phyloP scores from a whole-genome alignment of 2,797 vertebrate species.

The Leptatherina wallacei region DNA sequence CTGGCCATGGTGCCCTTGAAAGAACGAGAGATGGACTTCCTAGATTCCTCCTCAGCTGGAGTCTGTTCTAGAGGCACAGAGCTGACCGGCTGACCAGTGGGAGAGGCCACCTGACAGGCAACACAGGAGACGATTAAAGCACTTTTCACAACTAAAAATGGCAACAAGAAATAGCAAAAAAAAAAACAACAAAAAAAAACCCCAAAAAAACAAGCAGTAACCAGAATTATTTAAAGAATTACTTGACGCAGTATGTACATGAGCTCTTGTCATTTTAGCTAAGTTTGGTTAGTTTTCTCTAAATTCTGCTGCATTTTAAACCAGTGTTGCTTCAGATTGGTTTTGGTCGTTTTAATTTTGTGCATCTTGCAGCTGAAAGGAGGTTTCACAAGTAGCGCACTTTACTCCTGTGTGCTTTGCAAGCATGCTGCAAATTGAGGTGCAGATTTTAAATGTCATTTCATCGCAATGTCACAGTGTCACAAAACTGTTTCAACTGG shows the following conservation, averaged over 20 bases:
- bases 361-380: background rate
- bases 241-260: background rate
- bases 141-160: background rate
- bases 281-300: background rate
- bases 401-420: conserved; percentile 6
- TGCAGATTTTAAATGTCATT: background rate
- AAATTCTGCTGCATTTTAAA: background rate
- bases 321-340: background rate
- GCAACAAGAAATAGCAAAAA: background rate
- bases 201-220: background rate
- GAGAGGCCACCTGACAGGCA: conserved; percentile 76
- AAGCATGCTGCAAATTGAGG: conserved; percentile 1
- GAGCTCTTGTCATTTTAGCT: background rate
- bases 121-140: fast-evolving
- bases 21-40: conserved; percentile 87
- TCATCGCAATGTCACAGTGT: background rate
- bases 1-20: conserved; percentile 91
- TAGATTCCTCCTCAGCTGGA: conserved; percentile 90
- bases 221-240: background rate
- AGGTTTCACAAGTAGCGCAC: background rate
- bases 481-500: background rate
- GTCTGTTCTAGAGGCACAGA: conserved; percentile 87
- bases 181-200: background rate
- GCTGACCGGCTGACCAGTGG: conserved; percentile 79
- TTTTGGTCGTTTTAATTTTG: background rate